Conservation (phyloP, 1,140 invertebrate species). For the Teleopsis dalmanni region DNA sequence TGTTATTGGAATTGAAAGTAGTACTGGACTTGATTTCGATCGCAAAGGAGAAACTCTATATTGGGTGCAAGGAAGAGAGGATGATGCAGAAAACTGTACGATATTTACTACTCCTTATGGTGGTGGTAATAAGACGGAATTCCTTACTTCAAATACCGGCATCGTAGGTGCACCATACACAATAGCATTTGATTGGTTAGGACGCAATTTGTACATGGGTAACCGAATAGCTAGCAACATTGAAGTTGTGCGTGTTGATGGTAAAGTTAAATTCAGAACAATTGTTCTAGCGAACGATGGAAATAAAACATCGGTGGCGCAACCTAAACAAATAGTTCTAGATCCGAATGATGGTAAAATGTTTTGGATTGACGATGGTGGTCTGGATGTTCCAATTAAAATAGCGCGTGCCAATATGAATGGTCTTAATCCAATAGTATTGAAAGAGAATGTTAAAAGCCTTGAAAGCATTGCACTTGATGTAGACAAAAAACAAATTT, state of each 20-base stretch:
- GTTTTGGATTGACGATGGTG: slow-evolving; percentile 95
- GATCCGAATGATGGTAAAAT: slow-evolving; percentile 86
- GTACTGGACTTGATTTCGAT: slow-evolving; percentile 87
- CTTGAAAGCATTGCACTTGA: slow-evolving; percentile 83
- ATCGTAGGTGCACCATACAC: slow-evolving; percentile 85
- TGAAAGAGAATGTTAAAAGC: slow-evolving; percentile 58
- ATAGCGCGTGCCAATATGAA: slow-evolving; percentile 92
- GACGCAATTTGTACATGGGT: slow-evolving; percentile 89
- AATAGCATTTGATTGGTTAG: slow-evolving; percentile 93
- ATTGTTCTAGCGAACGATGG: slow-evolving; percentile 89
- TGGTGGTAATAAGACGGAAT: slow-evolving; percentile 79
- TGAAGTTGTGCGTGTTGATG: slow-evolving; percentile 82
- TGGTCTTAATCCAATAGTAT: slow-evolving; percentile 66
- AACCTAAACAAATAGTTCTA: slow-evolving; percentile 78
- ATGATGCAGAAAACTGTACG: slow-evolving; percentile 72
- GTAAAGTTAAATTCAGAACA: slow-evolving; percentile 73
- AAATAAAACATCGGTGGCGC: slow-evolving; percentile 74
- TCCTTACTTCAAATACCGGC: slow-evolving; percentile 69
- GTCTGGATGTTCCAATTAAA: slow-evolving; percentile 81
- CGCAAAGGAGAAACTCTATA: slow-evolving; percentile 72
- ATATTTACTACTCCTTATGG: slow-evolving; percentile 76
- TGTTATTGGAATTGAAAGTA: slow-evolving; percentile 84
- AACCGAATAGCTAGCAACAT: slow-evolving; percentile 88
- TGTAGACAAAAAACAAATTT: slow-evolving; percentile 72
- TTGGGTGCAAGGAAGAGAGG: slow-evolving; percentile 74